phyloP scores from a whole-genome alignment of 2,888 invertebrate species.

The Tinea semifulvella region DNA sequence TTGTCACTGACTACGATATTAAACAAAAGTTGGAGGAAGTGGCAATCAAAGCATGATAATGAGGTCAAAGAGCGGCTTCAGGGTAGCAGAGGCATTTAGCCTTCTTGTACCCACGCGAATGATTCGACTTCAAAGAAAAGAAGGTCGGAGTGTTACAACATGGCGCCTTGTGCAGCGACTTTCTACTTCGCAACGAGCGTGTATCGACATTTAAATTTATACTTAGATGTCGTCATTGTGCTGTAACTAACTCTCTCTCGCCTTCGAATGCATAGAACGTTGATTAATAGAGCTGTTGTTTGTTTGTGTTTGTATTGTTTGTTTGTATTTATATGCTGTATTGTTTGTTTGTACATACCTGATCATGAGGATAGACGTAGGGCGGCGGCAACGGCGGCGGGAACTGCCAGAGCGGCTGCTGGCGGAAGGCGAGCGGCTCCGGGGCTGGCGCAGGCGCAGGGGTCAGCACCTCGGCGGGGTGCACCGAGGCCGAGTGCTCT shows the following conservation, averaged over 20 bases:
- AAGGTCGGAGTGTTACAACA: conserved; percentile 62
- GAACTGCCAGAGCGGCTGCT: conserved; percentile 84
- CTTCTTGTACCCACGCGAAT: conserved; percentile 26
- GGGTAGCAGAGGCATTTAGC: conserved; percentile 37
- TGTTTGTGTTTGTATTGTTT: conserved; percentile 16
- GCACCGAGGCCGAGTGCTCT: conserved; percentile 77
- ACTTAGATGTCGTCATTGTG: conserved; percentile 48
- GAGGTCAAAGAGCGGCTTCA: conserved; percentile 41
- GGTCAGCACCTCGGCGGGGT: conserved; percentile 73
- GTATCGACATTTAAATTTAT: conserved; percentile 63
- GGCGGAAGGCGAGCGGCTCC: conserved; percentile 70
- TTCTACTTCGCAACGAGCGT: conserved; percentile 55
- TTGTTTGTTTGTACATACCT: conserved; percentile 67
- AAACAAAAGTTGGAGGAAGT: conserved; percentile 28
- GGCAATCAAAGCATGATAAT: conserved; percentile 53
- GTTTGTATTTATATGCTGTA: background rate
- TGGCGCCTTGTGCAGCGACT: conserved; percentile 55
- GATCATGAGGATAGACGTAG: conserved; percentile 80
- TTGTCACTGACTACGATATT: background rate
- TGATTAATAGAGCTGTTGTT: background rate
- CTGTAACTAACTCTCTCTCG: conserved; percentile 22
- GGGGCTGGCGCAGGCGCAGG: conserved; percentile 56
- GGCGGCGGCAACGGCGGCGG: conserved; percentile 82
- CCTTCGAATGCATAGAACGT: background rate
- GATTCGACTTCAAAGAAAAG: conserved; percentile 33